Evolutionary conservation across 2,797 vertebrate genomes (phyloP), one percentile per base, ranked within the genome.

Genomic region (Chloroceryle amazona): DNA sequence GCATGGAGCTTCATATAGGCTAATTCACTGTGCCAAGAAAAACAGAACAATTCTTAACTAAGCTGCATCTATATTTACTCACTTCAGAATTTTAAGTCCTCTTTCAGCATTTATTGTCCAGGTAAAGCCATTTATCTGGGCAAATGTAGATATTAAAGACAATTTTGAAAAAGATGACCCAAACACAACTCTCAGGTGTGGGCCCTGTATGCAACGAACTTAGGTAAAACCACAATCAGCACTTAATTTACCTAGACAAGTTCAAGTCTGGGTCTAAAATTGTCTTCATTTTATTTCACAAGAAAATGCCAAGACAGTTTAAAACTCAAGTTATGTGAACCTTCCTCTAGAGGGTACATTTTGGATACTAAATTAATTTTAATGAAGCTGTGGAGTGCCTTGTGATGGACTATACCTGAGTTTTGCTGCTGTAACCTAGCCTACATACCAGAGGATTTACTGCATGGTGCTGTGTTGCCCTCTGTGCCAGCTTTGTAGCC

Each of bases 21-120:
- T 87, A 76, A 82, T 52, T 42, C 52, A 25, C 37, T 0, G 0
- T 87, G 93, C 90, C 93, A 89, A 91, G 89, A 80, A 89, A 92
- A 89, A 63, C 47, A 89, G n/a, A 90, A 75, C 41, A 85, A 75
- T 81, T 83, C 89, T 62, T 81, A 62, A 75, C 83, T 74, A 44
- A 90, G 67, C 39, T 75, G 66, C 71, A 82, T 86, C 81, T 97
- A 41, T 93, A 86, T 86, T 94, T 86, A 90, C 57, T 74, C 51
- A 58, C 78, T 93, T 86, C 75, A 94, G 74, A 83, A 87, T 70
- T 60, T 60, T 29, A 26, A 68, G 52, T 55, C 6, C 23, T 88
- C 47, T 79, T 94, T 73, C 46, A 92, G 58, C 68, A 49, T 75
- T 74, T 86, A 13, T 23, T 54, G 54, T 70, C 35, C 76, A 79